Conservation (phyloP, 92 coral and sea anemone genomes). For the Plumapathes pennacea region DNA sequence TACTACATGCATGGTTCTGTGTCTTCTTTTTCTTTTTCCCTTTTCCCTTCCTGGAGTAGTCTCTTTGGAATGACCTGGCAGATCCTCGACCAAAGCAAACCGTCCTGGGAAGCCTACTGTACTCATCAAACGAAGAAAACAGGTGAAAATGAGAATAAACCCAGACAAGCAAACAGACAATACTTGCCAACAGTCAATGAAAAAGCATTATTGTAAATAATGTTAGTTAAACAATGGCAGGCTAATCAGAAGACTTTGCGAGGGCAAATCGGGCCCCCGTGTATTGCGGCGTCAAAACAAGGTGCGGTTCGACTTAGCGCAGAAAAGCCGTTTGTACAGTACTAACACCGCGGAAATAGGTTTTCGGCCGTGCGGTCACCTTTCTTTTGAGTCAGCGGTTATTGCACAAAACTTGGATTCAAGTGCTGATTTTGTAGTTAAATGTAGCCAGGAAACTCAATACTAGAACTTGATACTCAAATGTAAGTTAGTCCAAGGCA, state of each 20-base stretch:
- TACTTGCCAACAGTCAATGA: not conserved
- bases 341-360: no score
- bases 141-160: not conserved
- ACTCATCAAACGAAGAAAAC: no score
- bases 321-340: no score
- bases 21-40: conserved; percentile 41
- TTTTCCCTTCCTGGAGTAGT: conserved; percentile 4
- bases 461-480: no score
- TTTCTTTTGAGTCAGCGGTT: not conserved
- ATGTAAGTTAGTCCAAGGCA: no score
- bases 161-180: not conserved
- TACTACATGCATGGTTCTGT: conserved; percentile 1
- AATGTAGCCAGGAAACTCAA: not conserved
- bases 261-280: no score
- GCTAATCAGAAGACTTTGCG: no score
- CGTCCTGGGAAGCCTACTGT: conserved; percentile 63
- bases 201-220: no score
- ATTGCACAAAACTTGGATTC: not conserved
- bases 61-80: conserved; percentile 63
- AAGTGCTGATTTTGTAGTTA: not conserved
- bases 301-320: no score
- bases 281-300: no score
- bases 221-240: no score
- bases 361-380: not conserved
- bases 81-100: conserved; percentile 97